Evolutionary conservation across 2,113 vertebrate genomes (phyloP).

Genomic region (Xenopus borealis): DNA sequence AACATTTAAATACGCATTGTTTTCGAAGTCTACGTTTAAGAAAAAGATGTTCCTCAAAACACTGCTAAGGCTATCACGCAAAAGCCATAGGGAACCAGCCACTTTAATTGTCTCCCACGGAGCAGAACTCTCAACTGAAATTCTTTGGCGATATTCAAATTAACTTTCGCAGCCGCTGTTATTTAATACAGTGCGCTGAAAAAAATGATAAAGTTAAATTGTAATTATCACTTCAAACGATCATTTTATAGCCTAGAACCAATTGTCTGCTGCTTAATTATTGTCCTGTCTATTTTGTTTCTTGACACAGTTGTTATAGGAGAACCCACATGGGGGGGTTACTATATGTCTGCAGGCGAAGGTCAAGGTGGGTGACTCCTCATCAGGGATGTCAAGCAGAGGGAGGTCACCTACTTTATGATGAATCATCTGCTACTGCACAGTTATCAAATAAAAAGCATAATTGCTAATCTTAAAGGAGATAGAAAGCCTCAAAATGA

Average conservation of each 20-base stretch:
- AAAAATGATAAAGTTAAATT: background rate
- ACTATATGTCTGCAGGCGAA: no score
- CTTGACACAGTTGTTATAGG: background rate
- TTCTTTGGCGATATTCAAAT: background rate
- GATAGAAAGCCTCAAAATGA: no score
- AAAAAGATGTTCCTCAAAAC: slow-evolving; percentile 15
- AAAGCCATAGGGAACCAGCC: slow-evolving; percentile 20
- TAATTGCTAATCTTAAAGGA: no score
- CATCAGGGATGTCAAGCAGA: no score
- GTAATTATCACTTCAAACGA: background rate
- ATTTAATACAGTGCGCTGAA: background rate
- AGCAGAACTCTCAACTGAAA: background rate
- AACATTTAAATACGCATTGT: slow-evolving; percentile 25
- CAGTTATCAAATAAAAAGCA: no score
- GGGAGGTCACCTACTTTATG: no score
- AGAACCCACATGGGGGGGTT: background rate
- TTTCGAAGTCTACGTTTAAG: slow-evolving; percentile 19
- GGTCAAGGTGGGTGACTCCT: no score
- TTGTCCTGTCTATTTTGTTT: background rate
- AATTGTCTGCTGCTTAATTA: background rate
- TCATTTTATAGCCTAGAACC: background rate
- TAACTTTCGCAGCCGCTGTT: background rate
- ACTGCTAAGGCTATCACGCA: slow-evolving; percentile 17
- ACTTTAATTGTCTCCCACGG: slow-evolving; percentile 3
- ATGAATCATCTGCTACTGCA: no score